Percentiles rank a stretch among this genome's conserved stretches.
phyloP scores from a whole-genome alignment of 1,140 invertebrate genomes.

The Drosophila nigromelanica region DNA sequence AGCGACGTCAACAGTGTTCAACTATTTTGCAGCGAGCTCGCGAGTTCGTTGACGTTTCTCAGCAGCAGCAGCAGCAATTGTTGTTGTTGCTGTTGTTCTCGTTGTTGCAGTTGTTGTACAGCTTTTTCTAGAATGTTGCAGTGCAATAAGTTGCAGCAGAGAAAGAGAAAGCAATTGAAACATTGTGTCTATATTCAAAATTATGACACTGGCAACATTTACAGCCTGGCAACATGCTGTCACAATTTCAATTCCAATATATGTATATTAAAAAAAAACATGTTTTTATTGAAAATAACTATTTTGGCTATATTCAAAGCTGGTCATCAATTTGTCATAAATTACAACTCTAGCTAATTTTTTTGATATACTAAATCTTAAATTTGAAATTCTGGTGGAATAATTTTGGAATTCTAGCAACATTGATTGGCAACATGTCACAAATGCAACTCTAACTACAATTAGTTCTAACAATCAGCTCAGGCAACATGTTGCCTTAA shows the following conservation, averaged over 20 bases:
- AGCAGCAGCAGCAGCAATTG: no score
- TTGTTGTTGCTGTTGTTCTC: constrained; percentile 6
- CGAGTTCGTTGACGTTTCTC: constrained; percentile 68
- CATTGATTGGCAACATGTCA: not conserved
- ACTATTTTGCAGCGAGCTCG: constrained; percentile 52
- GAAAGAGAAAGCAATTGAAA: constrained; percentile 71
- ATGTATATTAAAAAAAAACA: no score
- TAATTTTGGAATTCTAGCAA: not conserved
- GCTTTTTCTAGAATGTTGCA: constrained; percentile 66
- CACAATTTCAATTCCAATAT: no score
- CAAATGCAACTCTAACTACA: no score
- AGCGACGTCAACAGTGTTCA: constrained; percentile 47
- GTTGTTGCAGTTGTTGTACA: constrained; percentile 5
- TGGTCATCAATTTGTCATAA: no score
- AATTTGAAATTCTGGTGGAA: no score
- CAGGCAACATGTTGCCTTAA: no score
- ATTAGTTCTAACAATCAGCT: no score
- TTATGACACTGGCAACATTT: constrained; percentile 31
- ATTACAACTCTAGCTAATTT: no score
- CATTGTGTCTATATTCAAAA: constrained; percentile 18
- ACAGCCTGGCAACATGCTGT: constrained; percentile 3
- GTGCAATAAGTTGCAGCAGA: constrained; percentile 48
- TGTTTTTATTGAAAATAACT: no score
- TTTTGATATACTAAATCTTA: no score
- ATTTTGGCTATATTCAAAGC: no score